Evolutionary conservation across 2,797 vertebrate genomes (phyloP).

Genomic region (Epinephelus awoara): DNA sequence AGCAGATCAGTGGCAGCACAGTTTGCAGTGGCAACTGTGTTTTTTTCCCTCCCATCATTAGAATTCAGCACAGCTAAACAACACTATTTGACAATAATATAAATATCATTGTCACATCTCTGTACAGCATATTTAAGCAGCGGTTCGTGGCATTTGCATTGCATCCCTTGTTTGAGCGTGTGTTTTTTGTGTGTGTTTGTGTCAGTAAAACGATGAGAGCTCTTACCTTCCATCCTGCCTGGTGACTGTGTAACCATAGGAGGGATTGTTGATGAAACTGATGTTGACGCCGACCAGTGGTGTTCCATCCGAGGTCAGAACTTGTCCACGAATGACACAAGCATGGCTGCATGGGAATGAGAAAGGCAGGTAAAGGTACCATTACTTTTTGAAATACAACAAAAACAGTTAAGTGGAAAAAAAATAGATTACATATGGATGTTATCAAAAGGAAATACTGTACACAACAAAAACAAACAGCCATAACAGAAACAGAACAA

Average conservation of each 20-base stretch:
- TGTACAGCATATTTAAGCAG: conserved; percentile 7
- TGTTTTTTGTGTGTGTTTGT: background rate
- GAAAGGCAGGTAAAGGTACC: conserved; percentile 12
- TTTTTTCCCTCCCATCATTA: conserved; percentile 52
- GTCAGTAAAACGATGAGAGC: background rate
- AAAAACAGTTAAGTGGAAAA: conserved; percentile 9
- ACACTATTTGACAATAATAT: conserved; percentile 47
- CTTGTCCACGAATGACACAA: conserved; percentile 98
- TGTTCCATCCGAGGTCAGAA: conserved; percentile 96
- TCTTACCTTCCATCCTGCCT: conserved; percentile 97
- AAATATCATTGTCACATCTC: conserved; percentile 50
- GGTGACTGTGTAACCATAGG: conserved; percentile 95
- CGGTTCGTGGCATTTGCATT: background rate
- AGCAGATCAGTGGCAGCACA: conserved; percentile 76
- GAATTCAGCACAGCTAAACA: conserved; percentile 56
- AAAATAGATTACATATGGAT: conserved; percentile 25
- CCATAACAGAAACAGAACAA: conserved; percentile 46
- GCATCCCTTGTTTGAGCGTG: conserved; percentile 6
- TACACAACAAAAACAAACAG: conserved; percentile 51
- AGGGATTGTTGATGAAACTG: conserved; percentile 94
- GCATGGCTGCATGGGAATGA: conserved; percentile 88
- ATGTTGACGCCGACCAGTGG: conserved; percentile 98
- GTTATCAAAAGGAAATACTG: conserved; percentile 43
- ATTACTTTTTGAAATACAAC: background rate
- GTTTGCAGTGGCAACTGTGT: conserved; percentile 70